Evolutionary conservation across 2,888 invertebrate genomes (phyloP).

Genomic region (Lepidonotus clava): DNA sequence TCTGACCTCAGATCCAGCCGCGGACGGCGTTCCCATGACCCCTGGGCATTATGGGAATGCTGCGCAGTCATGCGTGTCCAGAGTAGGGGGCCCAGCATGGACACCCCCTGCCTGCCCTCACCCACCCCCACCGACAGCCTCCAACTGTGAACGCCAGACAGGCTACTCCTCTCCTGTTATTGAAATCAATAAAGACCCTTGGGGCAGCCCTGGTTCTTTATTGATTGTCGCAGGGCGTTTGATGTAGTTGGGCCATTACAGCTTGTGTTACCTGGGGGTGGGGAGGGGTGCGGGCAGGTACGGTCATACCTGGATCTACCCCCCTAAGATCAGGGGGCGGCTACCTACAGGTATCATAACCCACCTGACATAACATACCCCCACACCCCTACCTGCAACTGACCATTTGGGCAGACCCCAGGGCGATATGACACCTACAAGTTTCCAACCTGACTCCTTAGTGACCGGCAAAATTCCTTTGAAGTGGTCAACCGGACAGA

Average conservation of each 20-base stretch:
- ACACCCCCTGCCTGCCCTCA: neutral
- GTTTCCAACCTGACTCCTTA: neutral
- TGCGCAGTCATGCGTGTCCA: neutral
- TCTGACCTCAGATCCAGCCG: neutral
- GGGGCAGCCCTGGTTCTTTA: neutral
- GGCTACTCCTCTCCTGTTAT: neutral
- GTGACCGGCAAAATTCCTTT: neutral
- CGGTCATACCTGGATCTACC: neutral
- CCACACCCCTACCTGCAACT: neutral
- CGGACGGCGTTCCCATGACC: slow-evolving; percentile 38
- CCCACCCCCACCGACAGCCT: neutral
- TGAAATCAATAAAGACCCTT: slow-evolving; percentile 17
- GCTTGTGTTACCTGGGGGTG: neutral
- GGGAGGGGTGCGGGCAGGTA: neutral
- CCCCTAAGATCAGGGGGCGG: neutral
- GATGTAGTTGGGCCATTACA: slow-evolving; percentile 5
- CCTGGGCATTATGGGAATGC: neutral
- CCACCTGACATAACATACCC: slow-evolving; percentile 8
- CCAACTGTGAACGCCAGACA: neutral
- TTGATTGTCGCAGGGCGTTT: slow-evolving; percentile 3
- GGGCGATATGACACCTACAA: slow-evolving; percentile 1
- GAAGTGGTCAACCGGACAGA: neutral
- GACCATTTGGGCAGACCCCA: neutral
- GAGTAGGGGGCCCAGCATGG: neutral
- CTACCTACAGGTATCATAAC: neutral